These are phyloP conservation scores for Slavum lentiscoides DNA, from an alignment of 2,888 invertebrate species.

Conservation along the genomic window DNA sequence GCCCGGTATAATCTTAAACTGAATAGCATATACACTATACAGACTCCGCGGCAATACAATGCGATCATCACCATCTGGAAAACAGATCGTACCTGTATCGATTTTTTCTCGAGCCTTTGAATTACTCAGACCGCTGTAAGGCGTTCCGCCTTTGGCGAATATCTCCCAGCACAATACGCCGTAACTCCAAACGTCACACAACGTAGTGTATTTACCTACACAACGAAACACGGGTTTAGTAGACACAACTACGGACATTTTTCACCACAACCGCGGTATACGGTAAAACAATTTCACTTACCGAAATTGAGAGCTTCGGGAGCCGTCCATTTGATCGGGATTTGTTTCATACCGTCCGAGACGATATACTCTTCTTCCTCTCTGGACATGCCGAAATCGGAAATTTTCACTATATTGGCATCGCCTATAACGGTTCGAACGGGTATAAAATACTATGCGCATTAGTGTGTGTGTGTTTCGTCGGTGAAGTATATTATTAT, in stretches of 20 bases:
- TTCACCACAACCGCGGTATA: too few relatives aligned
- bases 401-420: constrained; percentile 89
- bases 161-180: constrained; percentile 97
- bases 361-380: constrained; percentile 97
- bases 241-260: too few relatives aligned
- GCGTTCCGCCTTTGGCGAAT: constrained; percentile 89
- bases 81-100: constrained; percentile 73
- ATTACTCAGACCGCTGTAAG: constrained; percentile 92
- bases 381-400: constrained; percentile 96
- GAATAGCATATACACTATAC: too few relatives aligned
- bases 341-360: constrained; percentile 97
- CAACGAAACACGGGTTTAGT: not conserved
- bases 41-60: too few relatives aligned
- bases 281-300: constrained; percentile 58
- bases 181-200: constrained; percentile 97
- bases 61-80: not conserved
- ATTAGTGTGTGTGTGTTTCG: not conserved
- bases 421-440: constrained; percentile 63
- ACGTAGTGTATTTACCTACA: constrained; percentile 86
- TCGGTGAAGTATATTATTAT: too few relatives aligned
- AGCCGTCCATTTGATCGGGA: constrained; percentile 98
- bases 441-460: not conserved
- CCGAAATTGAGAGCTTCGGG: constrained; percentile 95
- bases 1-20: too few relatives aligned
- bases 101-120: constrained; percentile 91